Percentiles rank a stretch among this genome's conserved stretches.
Evolutionary conservation across 2,113 vertebrate genomes (phyloP).

Genomic region (Nipponia nippon): DNA sequence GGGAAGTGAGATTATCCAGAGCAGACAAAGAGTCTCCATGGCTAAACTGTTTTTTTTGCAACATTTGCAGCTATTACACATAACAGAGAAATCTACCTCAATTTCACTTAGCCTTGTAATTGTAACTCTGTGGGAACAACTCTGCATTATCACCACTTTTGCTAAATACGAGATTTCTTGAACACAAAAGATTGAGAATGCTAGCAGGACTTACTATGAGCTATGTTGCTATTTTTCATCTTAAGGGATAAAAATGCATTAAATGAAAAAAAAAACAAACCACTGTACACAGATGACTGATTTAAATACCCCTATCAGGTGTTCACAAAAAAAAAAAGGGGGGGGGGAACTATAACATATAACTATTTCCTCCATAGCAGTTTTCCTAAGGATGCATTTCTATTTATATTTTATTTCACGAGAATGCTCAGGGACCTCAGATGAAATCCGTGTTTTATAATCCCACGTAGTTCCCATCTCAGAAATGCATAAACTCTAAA

Average conservation of each 20-base stretch:
- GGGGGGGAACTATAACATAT: not conserved
- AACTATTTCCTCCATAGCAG: not conserved
- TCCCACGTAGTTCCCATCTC: not conserved
- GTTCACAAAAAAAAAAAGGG: not conserved
- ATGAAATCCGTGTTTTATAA: not conserved
- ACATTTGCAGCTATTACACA: accelerated
- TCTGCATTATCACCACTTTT: not conserved
- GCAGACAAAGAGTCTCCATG: not conserved
- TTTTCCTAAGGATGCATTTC: not conserved
- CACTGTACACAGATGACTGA: not conserved
- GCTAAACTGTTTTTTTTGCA: not conserved
- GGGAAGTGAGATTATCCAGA: not conserved
- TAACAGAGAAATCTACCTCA: not conserved
- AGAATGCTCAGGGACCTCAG: not conserved
- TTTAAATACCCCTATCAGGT: not conserved
- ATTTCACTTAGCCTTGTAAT: not conserved
- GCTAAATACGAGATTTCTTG: not conserved
- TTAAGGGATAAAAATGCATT: not conserved
- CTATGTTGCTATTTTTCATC: not conserved
- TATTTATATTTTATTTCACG: not conserved
- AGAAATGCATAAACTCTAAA: not conserved
- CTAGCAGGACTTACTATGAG: not conserved
- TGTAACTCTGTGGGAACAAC: not conserved
- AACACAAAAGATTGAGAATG: not conserved
- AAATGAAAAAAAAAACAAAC: not conserved